Conservation (phyloP, 2,797 vertebrate species). For the Hydrolagus colliei region DNA sequence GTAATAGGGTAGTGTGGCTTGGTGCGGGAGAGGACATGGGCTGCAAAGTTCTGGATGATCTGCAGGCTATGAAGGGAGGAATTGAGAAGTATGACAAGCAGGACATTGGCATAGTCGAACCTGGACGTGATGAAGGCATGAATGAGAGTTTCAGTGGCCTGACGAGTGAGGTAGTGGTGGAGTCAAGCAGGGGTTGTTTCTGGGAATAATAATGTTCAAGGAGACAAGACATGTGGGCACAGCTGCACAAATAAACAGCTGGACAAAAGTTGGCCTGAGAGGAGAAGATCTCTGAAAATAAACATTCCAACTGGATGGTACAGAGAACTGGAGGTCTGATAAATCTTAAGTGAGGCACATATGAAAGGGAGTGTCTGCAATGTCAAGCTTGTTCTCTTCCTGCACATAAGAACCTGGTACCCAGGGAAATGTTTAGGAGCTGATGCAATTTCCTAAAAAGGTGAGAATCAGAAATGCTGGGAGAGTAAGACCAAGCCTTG, state of each 20-base stretch:
- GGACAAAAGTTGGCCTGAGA: neutral
- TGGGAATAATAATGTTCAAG: neutral
- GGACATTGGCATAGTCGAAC: too few relatives aligned
- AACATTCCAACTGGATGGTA: constrained; percentile 24
- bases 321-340: neutral
- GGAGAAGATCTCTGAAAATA: constrained; percentile 14
- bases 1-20: too few relatives aligned
- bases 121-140: too few relatives aligned
- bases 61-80: too few relatives aligned
- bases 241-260: constrained; percentile 23
- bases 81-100: too few relatives aligned
- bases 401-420: neutral
- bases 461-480: neutral
- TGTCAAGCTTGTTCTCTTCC: neutral
- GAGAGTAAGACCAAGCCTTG: neutral
- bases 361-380: neutral
- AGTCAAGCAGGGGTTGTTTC: neutral
- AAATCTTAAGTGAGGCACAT: neutral
- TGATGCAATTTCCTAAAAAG: neutral
- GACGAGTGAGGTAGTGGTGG: too few relatives aligned
- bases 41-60: too few relatives aligned
- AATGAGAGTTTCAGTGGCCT: too few relatives aligned
- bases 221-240: neutral
- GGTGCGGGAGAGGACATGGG: too few relatives aligned
- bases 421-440: neutral